Evolutionary conservation across 2,888 invertebrate genomes (phyloP), one percentile per base, ranked within the genome.

Genomic region (Prosapia bicincta): DNA sequence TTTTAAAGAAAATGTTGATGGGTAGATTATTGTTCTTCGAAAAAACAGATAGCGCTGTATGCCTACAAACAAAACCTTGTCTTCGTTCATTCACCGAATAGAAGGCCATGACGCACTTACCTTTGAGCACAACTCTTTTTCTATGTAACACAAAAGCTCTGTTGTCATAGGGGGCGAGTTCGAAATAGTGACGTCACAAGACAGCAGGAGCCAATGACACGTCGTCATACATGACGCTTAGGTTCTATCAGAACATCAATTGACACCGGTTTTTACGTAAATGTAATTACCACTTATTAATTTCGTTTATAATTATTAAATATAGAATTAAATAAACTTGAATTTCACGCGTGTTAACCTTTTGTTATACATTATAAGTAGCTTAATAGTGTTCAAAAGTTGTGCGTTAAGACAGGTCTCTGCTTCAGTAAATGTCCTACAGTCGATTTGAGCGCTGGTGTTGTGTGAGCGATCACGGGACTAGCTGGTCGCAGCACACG

Each of bases 141-240:
- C 76, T 67, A 70, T 73, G 66, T 66, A 71, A 73, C 66, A 73
- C 73, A 73, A 76, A 76, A 80, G 77, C 80, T 77, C 74, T 76
- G 77, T 76, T 79, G 76, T 81, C 77, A 80, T 81, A 81, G 80
- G 81, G 71, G 71, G 76, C 70, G 72, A 77, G 74, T 74, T 76
- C 70, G 71, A 74, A 78, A 71, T 76, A 76, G 76, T 81, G 81
- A 81, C 80, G 81, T 81, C 81, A 81, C 76, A 74, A 74, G 76
- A 76, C 76, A 76, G 78, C 78, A 77, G 77, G 78, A 79, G 79
- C 81, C 81, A 81, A 81, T 81, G 77, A 78, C 72, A 70, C 66
- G 68, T 72, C 76, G 73, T 72, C 73, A 74, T 76, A 72, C 74
- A 72, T 72, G 69, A 69, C 71, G 71, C 72, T 72, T 77, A 70